Percentiles rank a stretch among this genome's conserved stretches.
Conservation (phyloP, 2,113 vertebrate genomes). For the Bubo scandiacus region DNA sequence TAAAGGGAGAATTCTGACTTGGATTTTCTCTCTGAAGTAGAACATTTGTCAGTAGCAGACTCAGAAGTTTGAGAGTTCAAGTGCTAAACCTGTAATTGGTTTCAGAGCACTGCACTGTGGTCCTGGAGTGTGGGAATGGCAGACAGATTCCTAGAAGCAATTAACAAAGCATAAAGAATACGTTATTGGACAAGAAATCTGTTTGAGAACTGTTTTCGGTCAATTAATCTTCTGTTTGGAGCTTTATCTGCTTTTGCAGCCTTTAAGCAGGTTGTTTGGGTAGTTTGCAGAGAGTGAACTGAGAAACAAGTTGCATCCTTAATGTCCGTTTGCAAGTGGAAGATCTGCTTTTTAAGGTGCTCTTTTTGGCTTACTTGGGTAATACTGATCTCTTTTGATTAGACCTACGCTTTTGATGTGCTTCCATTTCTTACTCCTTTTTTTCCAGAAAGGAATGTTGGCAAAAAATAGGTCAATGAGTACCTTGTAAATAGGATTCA, state of each 20-base stretch:
- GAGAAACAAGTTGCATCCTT: background rate
- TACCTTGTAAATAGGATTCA: background rate
- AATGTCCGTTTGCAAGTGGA: background rate
- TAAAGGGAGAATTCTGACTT: background rate
- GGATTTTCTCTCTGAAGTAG: background rate
- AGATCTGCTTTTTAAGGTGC: background rate
- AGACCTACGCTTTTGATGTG: background rate
- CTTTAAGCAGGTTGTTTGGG: background rate
- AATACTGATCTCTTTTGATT: background rate
- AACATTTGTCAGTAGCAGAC: background rate
- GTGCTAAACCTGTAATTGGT: background rate
- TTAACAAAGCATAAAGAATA: background rate
- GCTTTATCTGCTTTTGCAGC: background rate
- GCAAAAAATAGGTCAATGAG: background rate
- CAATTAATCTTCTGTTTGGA: background rate
- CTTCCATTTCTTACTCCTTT: background rate
- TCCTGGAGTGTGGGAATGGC: background rate
- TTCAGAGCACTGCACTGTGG: background rate
- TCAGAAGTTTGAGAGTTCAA: background rate
- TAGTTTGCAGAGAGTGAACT: background rate
- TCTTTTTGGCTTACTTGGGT: background rate
- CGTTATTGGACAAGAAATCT: background rate
- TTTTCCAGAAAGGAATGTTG: background rate
- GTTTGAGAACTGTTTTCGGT: background rate
- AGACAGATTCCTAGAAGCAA: background rate